A percentile compares a stretch with the other conserved stretches of the same genome.
These are phyloP conservation scores for Andrena flavipes DNA, from an alignment of 2,888 invertebrate genomes.

Conservation along the genomic window DNA sequence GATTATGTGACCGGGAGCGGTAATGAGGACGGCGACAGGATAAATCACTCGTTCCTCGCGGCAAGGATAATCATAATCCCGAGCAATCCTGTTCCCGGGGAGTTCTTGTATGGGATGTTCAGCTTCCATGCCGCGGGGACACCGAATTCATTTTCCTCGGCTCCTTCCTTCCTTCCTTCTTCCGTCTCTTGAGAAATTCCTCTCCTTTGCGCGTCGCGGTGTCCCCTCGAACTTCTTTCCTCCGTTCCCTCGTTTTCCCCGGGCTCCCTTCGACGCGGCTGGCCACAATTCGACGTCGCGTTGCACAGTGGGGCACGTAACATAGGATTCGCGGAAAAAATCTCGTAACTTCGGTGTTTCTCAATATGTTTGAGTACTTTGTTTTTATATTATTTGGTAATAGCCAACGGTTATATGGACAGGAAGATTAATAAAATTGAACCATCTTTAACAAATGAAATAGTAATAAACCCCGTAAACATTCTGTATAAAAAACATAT, in stretches of 20 bases:
- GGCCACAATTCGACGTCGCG: conserved; percentile 27
- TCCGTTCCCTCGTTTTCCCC: neutral
- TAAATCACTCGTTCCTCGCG: conserved; percentile 80
- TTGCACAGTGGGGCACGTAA: too few relatives aligned
- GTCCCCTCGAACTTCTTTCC: conserved; percentile 1
- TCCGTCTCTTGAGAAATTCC: conserved; percentile 64
- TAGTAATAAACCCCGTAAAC: too few relatives aligned
- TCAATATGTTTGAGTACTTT: too few relatives aligned
- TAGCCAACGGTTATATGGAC: too few relatives aligned
- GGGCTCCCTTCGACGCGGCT: conserved; percentile 5
- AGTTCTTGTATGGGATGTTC: conserved; percentile 59
- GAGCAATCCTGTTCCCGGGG: conserved; percentile 78
- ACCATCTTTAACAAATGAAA: too few relatives aligned
- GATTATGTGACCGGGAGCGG: conserved; percentile 77
- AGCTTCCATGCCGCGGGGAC: conserved; percentile 44
- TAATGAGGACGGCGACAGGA: conserved; percentile 81
- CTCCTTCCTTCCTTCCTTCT: conserved; percentile 34
- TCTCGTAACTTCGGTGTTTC: too few relatives aligned
- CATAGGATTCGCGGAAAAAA: too few relatives aligned
- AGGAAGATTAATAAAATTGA: too few relatives aligned
- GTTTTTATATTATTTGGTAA: too few relatives aligned
- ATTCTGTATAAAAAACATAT: too few relatives aligned
- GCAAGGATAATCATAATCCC: conserved; percentile 78
- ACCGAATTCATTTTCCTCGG: conserved; percentile 65
- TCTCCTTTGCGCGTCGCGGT: conserved; percentile 29